Conservation (phyloP, 2,797 vertebrate genomes). For the Paramormyrops hopkinsi region DNA sequence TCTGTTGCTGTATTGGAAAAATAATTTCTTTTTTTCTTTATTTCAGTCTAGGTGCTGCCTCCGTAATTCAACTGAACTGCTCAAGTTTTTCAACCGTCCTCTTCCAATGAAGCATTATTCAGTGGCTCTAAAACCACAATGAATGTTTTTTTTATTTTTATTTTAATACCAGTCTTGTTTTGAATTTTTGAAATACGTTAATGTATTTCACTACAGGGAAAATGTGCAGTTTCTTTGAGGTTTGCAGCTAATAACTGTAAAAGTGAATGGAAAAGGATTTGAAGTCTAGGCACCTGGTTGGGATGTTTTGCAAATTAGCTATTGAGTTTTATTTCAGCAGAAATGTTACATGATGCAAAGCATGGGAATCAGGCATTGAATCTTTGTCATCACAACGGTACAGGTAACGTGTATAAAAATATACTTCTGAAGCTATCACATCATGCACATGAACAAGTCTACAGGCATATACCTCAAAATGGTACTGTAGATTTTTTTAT, state of each 20-base stretch:
- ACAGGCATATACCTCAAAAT: not conserved
- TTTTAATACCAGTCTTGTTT: not conserved
- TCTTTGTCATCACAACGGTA: not conserved
- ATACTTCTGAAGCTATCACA: not conserved
- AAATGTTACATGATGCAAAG: not conserved
- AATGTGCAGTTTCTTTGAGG: not conserved
- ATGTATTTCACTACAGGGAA: conserved; percentile 2
- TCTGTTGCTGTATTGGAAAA: not conserved
- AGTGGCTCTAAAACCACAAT: not conserved
- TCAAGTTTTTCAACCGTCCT: not conserved
- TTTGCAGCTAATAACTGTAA: not conserved
- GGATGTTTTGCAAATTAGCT: not conserved
- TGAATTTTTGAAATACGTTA: not conserved
- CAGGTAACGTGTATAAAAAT: not conserved
- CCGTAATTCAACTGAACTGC: conserved; percentile 1
- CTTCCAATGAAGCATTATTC: not conserved
- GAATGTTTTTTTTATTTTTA: no score
- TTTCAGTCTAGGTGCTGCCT: conserved; percentile 6
- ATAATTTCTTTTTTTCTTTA: not conserved
- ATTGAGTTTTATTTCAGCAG: not conserved
- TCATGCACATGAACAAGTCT: not conserved
- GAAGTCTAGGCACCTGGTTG: not conserved
- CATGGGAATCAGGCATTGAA: not conserved
- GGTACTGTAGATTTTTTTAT: conserved; percentile 16
- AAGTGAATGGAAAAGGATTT: not conserved